Base-by-base conservation (phyloP, 1,140 invertebrate genomes). In the Metaphire vulgaris region DNA sequence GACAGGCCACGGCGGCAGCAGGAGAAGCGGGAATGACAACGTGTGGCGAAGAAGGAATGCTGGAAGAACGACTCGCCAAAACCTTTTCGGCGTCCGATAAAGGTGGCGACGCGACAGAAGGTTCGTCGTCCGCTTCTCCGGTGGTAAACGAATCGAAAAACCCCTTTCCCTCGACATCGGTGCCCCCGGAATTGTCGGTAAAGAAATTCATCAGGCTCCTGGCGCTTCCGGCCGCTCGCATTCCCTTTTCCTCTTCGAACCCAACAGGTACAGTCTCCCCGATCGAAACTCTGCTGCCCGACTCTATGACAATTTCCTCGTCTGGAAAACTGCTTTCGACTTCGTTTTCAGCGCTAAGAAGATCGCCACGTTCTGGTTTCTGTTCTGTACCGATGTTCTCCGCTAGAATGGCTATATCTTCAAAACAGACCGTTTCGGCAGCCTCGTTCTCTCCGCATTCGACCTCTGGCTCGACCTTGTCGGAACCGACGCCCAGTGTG, bases 91-190 rank as follows among this genome's bases (percentile, higher is more conserved):
- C 56, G 21, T 74, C 33, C 16, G 6, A 41, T 2, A 34, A 26
- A 12, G 41, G 28, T 65, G 26, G 30, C 30, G 33, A 34, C 16
- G n/a, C 16, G 30, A 26, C 34, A 6, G 33, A 16, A 2, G 12
- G 33, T 16, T 41, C 16, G 16, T 74, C 6, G 72, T 6, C 56
- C 30, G 33, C 32, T 74, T 32, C 33, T 41, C 33, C 75, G 28
- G 75, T 56, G 29, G 79, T 74, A 31, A 80, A 76, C 56, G 32
- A 33, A 76, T 80, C 79, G 76, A 80, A 80, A 41, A 80, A 77
- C 21, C 72, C 74, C 56, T 79, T 79, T 69, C 76, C 78, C 65
- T 74, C 78, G 14, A 73, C 65, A 68, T 77, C 75, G 1, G 16
- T 30, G 69, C 33, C 66, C n/a, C 33, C 34, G 14, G 30, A 21